These are phyloP conservation scores for Ageneiosus marmoratus DNA, from an alignment of 2,113 vertebrate species.

Conservation along the genomic window DNA sequence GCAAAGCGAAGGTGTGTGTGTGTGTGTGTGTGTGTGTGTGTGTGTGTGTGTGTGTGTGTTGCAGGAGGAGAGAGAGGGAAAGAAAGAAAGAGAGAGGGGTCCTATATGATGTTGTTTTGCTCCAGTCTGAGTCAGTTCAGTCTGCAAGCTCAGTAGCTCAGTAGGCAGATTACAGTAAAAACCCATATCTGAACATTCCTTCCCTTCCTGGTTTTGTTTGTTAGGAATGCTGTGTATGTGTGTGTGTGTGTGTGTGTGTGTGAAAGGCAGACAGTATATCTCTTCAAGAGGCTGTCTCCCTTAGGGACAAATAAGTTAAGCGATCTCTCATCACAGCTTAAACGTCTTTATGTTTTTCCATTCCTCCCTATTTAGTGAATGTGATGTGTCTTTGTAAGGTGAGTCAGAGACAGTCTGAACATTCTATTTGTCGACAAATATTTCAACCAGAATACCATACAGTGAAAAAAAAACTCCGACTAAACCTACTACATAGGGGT, in stretches of 20 bases:
- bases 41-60: background rate
- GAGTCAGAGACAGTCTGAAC: background rate
- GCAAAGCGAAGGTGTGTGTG: background rate
- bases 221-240: constrained; percentile 35
- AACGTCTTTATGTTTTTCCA: constrained; percentile 21
- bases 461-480: background rate
- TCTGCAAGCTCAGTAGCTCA: constrained; percentile 31
- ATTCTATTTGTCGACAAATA: background rate
- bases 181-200: constrained; percentile 72
- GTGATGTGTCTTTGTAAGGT: background rate
- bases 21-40: background rate
- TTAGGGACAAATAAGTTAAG: constrained; percentile 15
- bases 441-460: background rate
- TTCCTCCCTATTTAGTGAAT: background rate
- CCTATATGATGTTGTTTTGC: constrained; percentile 19
- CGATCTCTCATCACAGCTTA: constrained; percentile 23
- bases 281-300: constrained; percentile 1
- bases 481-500: constrained; percentile 44
- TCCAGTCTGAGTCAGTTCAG: constrained; percentile 28
- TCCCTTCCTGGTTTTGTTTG: constrained; percentile 84
- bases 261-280: constrained; percentile 18
- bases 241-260: constrained; percentile 30
- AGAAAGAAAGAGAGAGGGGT: background rate
- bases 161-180: constrained; percentile 69
- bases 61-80: background rate